A percentile compares a stretch with the other conserved stretches of the same genome.
Evolutionary conservation across 2,888 invertebrate species (phyloP).

Genomic region (Tachina lurida): DNA sequence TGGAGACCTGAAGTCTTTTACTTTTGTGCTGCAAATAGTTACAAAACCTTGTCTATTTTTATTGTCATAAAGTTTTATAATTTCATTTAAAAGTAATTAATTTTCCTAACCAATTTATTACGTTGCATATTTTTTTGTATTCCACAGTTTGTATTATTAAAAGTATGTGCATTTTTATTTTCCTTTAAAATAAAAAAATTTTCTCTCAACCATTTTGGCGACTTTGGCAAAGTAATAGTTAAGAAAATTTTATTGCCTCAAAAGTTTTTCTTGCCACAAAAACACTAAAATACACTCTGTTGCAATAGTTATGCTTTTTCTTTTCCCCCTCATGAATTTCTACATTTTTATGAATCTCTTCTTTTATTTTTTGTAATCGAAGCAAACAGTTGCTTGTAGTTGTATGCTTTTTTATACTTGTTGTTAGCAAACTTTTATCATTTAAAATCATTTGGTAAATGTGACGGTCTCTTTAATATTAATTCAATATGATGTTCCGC

Average conservation of each 20-base stretch:
- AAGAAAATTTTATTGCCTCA: constrained; percentile 61
- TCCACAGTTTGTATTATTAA: neutral
- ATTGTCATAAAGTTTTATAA: neutral
- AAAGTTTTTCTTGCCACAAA: constrained; percentile 54
- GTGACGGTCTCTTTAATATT: constrained; percentile 52
- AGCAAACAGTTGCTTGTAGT: constrained; percentile 41
- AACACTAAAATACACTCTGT: constrained; percentile 66
- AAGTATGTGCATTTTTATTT: neutral
- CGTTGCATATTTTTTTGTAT: constrained; percentile 9
- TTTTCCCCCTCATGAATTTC: constrained; percentile 31
- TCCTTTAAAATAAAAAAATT: too few relatives aligned
- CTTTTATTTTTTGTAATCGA: constrained; percentile 31
- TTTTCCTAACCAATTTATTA: constrained; percentile 25
- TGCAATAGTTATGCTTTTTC: constrained; percentile 41
- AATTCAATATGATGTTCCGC: constrained; percentile 53
- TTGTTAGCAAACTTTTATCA: constrained; percentile 52
- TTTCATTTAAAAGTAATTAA: constrained; percentile 45
- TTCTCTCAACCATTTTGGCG: constrained; percentile 47
- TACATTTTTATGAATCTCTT: constrained; percentile 17
- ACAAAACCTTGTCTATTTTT: neutral
- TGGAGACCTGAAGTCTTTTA: neutral
- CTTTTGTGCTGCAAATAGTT: neutral
- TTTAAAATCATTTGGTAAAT: constrained; percentile 61
- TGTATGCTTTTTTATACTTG: neutral
- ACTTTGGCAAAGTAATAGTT: constrained; percentile 65